Percentiles rank a stretch among this genome's conserved stretches.
Evolutionary conservation across 2,797 vertebrate species (phyloP).

Genomic region (Taeniopygia guttata): DNA sequence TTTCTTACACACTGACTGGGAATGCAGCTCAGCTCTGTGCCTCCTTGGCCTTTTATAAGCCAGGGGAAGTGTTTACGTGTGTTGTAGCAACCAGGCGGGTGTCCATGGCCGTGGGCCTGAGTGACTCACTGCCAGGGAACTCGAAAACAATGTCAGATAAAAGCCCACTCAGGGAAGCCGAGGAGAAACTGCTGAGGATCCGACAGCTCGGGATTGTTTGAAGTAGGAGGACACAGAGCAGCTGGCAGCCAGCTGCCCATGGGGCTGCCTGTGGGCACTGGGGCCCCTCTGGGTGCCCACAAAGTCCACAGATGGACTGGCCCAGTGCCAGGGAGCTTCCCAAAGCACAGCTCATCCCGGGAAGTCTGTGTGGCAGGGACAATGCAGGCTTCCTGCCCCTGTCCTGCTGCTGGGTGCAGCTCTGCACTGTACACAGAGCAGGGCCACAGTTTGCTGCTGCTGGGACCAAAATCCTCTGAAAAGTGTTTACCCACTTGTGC

Average conservation of each 20-base stretch:
- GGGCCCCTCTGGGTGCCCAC: neutral
- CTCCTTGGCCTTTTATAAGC: constrained; percentile 25
- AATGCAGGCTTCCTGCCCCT: accelerated
- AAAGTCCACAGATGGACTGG: neutral
- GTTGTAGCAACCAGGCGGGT: constrained; percentile 67
- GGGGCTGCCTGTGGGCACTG: accelerated
- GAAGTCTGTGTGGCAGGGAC: neutral
- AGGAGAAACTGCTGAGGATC: neutral
- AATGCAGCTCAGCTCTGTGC: constrained; percentile 25
- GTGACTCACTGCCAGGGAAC: constrained; percentile 64
- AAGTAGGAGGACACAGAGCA: neutral
- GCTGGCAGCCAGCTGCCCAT: neutral
- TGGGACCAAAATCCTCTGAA: neutral
- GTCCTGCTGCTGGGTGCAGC: neutral
- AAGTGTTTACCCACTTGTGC: neutral
- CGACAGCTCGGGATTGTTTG: neutral
- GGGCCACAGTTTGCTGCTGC: neutral
- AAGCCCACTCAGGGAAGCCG: neutral
- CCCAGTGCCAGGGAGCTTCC: neutral
- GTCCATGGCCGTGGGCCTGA: constrained; percentile 13
- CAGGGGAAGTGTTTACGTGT: constrained; percentile 62
- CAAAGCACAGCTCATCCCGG: accelerated
- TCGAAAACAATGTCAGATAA: constrained; percentile 18
- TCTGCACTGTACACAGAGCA: neutral
- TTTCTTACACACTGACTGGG: neutral